These are phyloP conservation scores for Andrena trimmerana DNA, from an alignment of 2,888 invertebrate species.

Conservation along the genomic window DNA sequence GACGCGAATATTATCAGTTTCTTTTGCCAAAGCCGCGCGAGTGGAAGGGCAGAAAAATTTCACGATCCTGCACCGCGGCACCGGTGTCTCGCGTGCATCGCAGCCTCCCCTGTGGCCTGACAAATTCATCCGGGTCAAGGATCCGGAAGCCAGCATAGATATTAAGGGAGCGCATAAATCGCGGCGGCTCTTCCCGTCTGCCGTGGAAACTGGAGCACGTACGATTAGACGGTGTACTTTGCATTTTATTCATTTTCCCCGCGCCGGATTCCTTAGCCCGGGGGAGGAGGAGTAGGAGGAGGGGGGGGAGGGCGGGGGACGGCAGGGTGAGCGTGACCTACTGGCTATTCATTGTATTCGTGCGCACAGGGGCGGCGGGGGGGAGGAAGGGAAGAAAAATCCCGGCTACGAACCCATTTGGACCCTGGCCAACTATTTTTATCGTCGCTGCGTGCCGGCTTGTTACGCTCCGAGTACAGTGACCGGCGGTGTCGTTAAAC, in stretches of 20 bases:
- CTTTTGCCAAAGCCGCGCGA: neutral
- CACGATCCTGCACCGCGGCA: neutral
- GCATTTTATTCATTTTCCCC: slow-evolving; percentile 62
- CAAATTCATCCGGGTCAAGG: slow-evolving; percentile 47
- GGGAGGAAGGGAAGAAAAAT: slow-evolving; percentile 63
- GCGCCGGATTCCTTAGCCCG: slow-evolving; percentile 48
- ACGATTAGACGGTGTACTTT: slow-evolving; percentile 63
- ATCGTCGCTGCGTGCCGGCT: slow-evolving; percentile 66
- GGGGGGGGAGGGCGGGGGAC: neutral
- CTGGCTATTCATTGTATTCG: slow-evolving; percentile 60
- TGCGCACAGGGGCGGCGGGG: slow-evolving; percentile 18
- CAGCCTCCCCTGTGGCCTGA: slow-evolving; percentile 16
- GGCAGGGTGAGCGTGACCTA: slow-evolving; percentile 60
- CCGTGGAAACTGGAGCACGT: slow-evolving; percentile 60
- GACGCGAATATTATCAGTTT: neutral
- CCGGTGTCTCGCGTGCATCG: neutral
- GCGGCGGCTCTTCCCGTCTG: slow-evolving; percentile 18
- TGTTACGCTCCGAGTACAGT: slow-evolving; percentile 56
- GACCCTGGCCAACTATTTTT: slow-evolving; percentile 72
- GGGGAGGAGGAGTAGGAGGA: neutral
- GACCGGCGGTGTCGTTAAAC: slow-evolving; percentile 67
- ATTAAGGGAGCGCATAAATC: slow-evolving; percentile 52
- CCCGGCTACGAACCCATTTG: slow-evolving; percentile 70
- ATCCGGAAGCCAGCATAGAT: slow-evolving; percentile 38
- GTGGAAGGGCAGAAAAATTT: neutral